phyloP scores from a whole-genome alignment of 2,113 vertebrate genomes.

The Brachyhypopomus gauderio region DNA sequence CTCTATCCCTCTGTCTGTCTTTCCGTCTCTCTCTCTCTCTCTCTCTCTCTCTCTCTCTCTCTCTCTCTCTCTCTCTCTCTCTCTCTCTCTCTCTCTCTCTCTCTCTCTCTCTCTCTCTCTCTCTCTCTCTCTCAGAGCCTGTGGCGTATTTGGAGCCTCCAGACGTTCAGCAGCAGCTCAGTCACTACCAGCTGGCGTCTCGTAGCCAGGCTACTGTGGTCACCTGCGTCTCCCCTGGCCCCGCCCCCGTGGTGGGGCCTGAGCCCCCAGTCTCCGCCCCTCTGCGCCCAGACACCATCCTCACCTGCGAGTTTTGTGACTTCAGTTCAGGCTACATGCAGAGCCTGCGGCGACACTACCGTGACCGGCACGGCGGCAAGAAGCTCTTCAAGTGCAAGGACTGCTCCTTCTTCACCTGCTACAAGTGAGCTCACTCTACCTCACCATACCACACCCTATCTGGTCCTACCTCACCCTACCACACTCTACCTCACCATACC shows the following conservation, averaged over 20 bases:
- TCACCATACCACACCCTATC: too few relatives aligned
- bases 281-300: slow-evolving; percentile 75
- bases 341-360: slow-evolving; percentile 95
- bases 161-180: slow-evolving; percentile 93
- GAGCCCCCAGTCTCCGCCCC: slow-evolving; percentile 60
- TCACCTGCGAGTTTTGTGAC: slow-evolving; percentile 97
- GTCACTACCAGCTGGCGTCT: slow-evolving; percentile 91
- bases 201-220: slow-evolving; percentile 82
- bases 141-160: slow-evolving; percentile 86
- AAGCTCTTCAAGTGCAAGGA: slow-evolving; percentile 99
- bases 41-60: too few relatives aligned
- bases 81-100: background rate
- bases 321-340: slow-evolving; percentile 99
- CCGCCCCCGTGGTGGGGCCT: slow-evolving; percentile 62
- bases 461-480: too few relatives aligned
- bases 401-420: slow-evolving; percentile 96
- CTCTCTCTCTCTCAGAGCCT: slow-evolving; percentile 70
- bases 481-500: too few relatives aligned
- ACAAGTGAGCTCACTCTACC: slow-evolving; percentile 82
- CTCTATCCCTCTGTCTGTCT: background rate
- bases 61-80: background rate
- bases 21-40: background rate
- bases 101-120: slow-evolving; percentile 20
- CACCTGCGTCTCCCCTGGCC: slow-evolving; percentile 64
- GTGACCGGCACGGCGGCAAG: slow-evolving; percentile 95